Evolutionary conservation across 2,888 invertebrate species (phyloP).

Genomic region (Xanthia togata): DNA sequence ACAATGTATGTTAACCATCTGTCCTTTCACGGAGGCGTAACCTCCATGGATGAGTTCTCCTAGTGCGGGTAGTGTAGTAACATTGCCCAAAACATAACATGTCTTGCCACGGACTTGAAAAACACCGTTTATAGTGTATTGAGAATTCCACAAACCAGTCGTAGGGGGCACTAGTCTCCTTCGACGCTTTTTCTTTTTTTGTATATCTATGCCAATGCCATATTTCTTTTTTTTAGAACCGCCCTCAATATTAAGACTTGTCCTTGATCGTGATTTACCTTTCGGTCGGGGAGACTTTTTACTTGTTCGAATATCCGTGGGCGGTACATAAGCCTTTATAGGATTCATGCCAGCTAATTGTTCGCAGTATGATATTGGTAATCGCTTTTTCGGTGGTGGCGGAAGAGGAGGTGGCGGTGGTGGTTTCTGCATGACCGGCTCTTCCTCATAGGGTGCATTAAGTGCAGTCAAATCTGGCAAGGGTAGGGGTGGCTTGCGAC

Average conservation of each 20-base stretch:
- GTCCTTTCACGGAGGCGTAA: slow-evolving; percentile 69
- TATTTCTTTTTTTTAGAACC: slow-evolving; percentile 74
- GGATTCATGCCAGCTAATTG: slow-evolving; percentile 77
- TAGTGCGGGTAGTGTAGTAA: slow-evolving; percentile 75
- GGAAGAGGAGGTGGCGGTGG: slow-evolving; percentile 81
- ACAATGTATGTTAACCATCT: slow-evolving; percentile 78
- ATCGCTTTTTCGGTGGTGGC: slow-evolving; percentile 81
- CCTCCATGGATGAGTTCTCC: slow-evolving; percentile 86
- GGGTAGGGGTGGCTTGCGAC: slow-evolving; percentile 74
- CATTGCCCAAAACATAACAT: slow-evolving; percentile 77
- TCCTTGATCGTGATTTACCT: slow-evolving; percentile 69
- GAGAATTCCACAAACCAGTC: slow-evolving; percentile 78
- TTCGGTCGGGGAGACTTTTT: slow-evolving; percentile 23
- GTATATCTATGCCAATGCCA: slow-evolving; percentile 69
- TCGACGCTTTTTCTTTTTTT: slow-evolving; percentile 61
- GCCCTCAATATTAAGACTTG: slow-evolving; percentile 64
- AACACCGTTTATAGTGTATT: slow-evolving; percentile 82
- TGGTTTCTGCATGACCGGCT: slow-evolving; percentile 73
- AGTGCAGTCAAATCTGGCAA: slow-evolving; percentile 82
- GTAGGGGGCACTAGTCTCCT: slow-evolving; percentile 76
- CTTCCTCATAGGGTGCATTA: slow-evolving; percentile 82
- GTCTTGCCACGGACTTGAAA: slow-evolving; percentile 75
- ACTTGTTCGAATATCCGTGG: slow-evolving; percentile 35
- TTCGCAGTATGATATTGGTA: slow-evolving; percentile 79
- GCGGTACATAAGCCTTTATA: slow-evolving; percentile 72